These are phyloP conservation scores for Drosophila rellima DNA, from an alignment of 2,888 invertebrate species.

Conservation along the genomic window DNA sequence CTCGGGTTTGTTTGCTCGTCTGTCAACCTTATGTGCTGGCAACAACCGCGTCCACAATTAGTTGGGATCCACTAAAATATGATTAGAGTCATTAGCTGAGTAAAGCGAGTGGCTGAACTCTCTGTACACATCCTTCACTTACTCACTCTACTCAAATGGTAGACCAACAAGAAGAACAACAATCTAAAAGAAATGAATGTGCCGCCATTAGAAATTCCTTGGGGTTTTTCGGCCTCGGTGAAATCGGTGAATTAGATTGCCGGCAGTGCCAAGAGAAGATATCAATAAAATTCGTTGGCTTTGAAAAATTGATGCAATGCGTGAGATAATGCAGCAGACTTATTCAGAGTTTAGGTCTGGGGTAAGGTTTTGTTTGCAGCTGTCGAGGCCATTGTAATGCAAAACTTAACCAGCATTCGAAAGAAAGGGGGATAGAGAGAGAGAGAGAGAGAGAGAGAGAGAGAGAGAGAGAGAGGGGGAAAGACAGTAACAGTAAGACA, in stretches of 20 bases:
- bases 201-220: slow-evolving; percentile 32
- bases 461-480: not conserved
- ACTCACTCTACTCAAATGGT: not conserved
- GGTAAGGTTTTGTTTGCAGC: slow-evolving; percentile 16
- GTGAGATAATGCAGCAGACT: slow-evolving; percentile 52
- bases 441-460: not conserved
- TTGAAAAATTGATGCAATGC: slow-evolving; percentile 43
- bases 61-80: slow-evolving; percentile 74
- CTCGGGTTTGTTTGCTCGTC: slow-evolving; percentile 18
- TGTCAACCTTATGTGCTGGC: slow-evolving; percentile 32
- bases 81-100: slow-evolving; percentile 57
- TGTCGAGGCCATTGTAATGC: slow-evolving; percentile 39
- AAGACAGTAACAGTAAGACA: not conserved
- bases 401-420: slow-evolving; percentile 9
- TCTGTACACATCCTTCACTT: not conserved
- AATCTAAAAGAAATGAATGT: slow-evolving; percentile 16
- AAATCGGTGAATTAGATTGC: slow-evolving; percentile 63
- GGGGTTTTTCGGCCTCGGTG: slow-evolving; percentile 31
- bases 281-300: slow-evolving; percentile 38
- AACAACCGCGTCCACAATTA: slow-evolving; percentile 62
- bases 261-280: slow-evolving; percentile 32
- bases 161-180: not conserved
- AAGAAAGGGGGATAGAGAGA: not conserved
- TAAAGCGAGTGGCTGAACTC: slow-evolving; percentile 30
- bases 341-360: not conserved